Evolutionary conservation across 1,140 invertebrate species (phyloP).

Genomic region (Homarus americanus): DNA sequence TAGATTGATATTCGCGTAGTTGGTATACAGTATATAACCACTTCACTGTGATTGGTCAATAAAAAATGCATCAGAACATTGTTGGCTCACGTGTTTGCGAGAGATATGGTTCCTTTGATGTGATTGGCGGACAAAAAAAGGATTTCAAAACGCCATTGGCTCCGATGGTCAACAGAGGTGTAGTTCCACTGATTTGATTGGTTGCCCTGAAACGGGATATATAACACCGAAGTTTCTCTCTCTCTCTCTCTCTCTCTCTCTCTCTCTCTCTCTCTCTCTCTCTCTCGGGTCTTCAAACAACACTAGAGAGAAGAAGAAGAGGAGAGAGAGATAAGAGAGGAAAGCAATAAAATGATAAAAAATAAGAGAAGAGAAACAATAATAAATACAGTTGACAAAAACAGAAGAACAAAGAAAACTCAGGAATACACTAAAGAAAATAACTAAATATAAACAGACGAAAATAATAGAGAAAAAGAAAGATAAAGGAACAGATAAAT

Average conservation of each 20-base stretch:
- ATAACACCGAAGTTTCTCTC: not conserved
- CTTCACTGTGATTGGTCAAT: not conserved
- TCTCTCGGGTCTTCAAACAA: no score
- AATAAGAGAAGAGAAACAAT: not conserved
- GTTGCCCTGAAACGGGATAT: not conserved
- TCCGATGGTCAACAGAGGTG: not conserved
- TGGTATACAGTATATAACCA: not conserved
- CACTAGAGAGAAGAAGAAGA: not conserved
- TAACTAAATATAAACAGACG: no score
- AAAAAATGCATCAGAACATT: conserved; percentile 2
- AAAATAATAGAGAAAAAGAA: not conserved
- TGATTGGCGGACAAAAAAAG: not conserved
- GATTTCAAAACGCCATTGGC: not conserved
- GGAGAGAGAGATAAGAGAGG: not conserved
- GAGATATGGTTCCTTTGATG: conserved; percentile 8
- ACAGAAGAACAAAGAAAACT: not conserved
- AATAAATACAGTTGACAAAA: not conserved
- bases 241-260: not conserved
- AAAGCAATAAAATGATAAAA: not conserved
- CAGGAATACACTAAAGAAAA: not conserved
- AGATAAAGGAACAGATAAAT: not conserved
- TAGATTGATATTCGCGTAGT: not conserved
- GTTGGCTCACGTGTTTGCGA: not conserved
- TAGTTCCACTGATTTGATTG: not conserved
- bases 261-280: not conserved